Evolutionary conservation across 2,797 vertebrate genomes (phyloP).

Genomic region (Anguilla pacifica): DNA sequence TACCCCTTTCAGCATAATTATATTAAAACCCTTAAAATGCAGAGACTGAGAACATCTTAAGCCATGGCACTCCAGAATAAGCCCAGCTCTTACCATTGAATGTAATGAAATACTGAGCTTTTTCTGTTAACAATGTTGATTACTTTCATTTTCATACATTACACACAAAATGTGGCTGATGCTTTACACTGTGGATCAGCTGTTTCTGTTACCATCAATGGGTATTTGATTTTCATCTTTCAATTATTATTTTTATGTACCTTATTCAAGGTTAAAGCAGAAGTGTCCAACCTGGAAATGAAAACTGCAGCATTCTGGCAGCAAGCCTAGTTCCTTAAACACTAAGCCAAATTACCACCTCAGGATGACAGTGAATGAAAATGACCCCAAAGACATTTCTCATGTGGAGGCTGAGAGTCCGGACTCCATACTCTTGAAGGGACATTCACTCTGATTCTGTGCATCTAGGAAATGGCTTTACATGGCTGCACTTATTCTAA

Average conservation of each 20-base stretch:
- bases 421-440: slow-evolving; percentile 19
- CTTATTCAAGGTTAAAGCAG: not conserved
- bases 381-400: slow-evolving; percentile 49
- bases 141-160: not conserved
- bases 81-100: not conserved
- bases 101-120: not conserved
- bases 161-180: not conserved
- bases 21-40: not conserved
- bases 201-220: not conserved
- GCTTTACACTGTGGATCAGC: not conserved
- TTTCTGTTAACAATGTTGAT: not conserved
- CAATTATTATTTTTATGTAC: too few relatives aligned
- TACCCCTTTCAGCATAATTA: too few relatives aligned
- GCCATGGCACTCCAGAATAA: not conserved
- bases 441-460: slow-evolving; percentile 19
- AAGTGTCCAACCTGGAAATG: not conserved
- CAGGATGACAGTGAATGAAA: slow-evolving; percentile 29
- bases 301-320: not conserved
- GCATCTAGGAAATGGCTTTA: slow-evolving; percentile 24
- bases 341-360: not conserved
- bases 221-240: not conserved
- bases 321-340: not conserved
- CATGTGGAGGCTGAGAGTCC: slow-evolving; percentile 40
- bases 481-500: slow-evolving; percentile 26
- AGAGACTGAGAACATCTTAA: not conserved